Conservation (phyloP, 2,797 vertebrate genomes). For the Babyrousa celebensis region DNA sequence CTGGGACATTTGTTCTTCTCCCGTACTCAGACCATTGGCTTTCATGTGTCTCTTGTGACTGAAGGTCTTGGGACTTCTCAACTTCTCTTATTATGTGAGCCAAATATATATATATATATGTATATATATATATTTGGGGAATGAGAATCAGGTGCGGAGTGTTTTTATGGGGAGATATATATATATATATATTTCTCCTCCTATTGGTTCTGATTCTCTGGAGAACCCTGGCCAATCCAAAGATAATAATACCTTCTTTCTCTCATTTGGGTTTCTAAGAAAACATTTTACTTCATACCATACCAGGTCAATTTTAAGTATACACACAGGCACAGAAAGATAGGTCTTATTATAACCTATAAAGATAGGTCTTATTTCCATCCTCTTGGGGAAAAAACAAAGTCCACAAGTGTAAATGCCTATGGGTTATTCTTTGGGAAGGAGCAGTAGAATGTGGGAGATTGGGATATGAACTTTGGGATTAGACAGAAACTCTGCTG, state of each 20-base stretch:
- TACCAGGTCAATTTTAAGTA: background rate
- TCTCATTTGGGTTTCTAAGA: background rate
- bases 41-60: background rate
- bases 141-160: no score
- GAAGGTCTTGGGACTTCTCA: background rate
- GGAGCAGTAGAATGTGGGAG: background rate
- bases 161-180: no score
- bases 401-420: background rate
- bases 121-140: background rate
- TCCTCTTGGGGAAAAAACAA: background rate
- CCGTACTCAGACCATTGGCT: background rate
- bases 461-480: background rate
- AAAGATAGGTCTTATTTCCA: background rate
- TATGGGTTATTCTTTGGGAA: constrained; percentile 39
- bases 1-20: background rate
- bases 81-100: background rate
- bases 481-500: background rate
- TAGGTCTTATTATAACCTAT: background rate
- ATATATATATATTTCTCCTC: background rate
- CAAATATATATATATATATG: background rate
- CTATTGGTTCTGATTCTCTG: constrained; percentile 27
- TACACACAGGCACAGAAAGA: background rate
- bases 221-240: background rate
- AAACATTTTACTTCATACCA: constrained; percentile 45
- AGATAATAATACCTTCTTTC: background rate